phyloP scores from a whole-genome alignment of 2,888 invertebrate genomes.

The Gari tellinella region DNA sequence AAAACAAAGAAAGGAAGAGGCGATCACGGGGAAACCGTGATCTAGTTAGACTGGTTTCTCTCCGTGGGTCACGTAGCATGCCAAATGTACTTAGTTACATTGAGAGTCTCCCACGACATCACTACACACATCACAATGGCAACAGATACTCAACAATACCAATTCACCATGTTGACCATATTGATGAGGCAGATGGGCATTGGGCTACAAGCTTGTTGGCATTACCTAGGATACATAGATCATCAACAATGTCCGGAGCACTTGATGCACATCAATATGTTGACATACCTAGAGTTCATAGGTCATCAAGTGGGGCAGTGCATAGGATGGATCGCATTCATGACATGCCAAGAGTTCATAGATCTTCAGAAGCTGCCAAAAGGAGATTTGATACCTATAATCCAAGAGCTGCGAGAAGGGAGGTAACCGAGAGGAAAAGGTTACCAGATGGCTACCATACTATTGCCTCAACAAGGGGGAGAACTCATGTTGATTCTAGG shows the following conservation, averaged over 20 bases:
- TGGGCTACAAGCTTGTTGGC: conserved; percentile 57
- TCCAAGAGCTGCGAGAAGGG: not conserved
- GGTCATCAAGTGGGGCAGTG: conserved; percentile 13
- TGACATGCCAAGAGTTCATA: not conserved
- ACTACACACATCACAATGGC: conserved; percentile 1
- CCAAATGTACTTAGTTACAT: conserved; percentile 56
- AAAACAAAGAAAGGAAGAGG: conserved; percentile 15
- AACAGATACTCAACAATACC: conserved; percentile 37
- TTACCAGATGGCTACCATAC: conserved; percentile 42
- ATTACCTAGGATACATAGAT: conserved; percentile 24
- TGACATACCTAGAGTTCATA: conserved; percentile 36
- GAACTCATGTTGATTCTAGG: conserved; percentile 11
- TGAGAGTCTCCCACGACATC: conserved; percentile 46
- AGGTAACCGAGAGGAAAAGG: not conserved
- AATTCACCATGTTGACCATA: conserved; percentile 56
- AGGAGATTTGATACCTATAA: no score
- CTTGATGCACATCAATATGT: not conserved
- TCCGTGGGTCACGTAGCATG: conserved; percentile 44
- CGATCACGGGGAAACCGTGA: conserved; percentile 50
- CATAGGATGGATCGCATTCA: not conserved
- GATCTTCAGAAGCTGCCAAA: not conserved
- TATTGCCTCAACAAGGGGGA: conserved; percentile 34
- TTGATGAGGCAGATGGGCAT: conserved; percentile 24
- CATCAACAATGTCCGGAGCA: not conserved
- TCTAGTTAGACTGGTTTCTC: conserved; percentile 49